Conservation (phyloP, 1,140 invertebrate species). For the Drosophila setifemur region DNA sequence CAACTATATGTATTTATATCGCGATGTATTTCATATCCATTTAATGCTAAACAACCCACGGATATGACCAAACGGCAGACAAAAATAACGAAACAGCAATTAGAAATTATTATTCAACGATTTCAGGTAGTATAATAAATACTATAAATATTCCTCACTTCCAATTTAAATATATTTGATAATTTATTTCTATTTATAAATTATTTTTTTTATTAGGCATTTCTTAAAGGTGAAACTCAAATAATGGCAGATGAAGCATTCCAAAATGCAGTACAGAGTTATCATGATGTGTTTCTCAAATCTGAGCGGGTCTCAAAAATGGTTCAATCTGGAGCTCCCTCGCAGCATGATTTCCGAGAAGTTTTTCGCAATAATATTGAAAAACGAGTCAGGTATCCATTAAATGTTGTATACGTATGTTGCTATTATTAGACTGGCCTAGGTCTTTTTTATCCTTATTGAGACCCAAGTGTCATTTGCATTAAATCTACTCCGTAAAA, state of each 20-base stretch:
- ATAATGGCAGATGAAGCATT: slow-evolving; percentile 99
- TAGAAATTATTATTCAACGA: slow-evolving; percentile 96
- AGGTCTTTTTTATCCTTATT: no score
- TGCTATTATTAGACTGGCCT: no score
- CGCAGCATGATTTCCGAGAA: slow-evolving; percentile 98
- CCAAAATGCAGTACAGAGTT: slow-evolving; percentile 98
- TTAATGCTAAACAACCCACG: slow-evolving; percentile 99
- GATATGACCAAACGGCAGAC: slow-evolving; percentile 96
- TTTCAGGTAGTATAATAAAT: slow-evolving; percentile 89
- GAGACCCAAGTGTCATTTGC: no score
- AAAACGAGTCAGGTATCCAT: slow-evolving; percentile 95
- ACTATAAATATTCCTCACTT: neutral
- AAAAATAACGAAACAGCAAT: slow-evolving; percentile 97
- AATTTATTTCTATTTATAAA: neutral
- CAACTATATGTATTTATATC: slow-evolving; percentile 99
- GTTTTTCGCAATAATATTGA: slow-evolving; percentile 99
- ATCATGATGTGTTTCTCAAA: slow-evolving; percentile 98
- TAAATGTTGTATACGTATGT: no score
- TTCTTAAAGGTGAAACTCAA: slow-evolving; percentile 97
- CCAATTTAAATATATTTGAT: neutral
- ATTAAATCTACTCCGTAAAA: no score
- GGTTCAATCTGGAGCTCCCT: slow-evolving; percentile 98
- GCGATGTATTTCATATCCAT: slow-evolving; percentile 98
- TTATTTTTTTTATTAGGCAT: slow-evolving; percentile 85
- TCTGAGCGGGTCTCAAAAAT: slow-evolving; percentile 97